phyloP scores from a whole-genome alignment of 2,888 invertebrate genomes.

The Agonum fuliginosum region DNA sequence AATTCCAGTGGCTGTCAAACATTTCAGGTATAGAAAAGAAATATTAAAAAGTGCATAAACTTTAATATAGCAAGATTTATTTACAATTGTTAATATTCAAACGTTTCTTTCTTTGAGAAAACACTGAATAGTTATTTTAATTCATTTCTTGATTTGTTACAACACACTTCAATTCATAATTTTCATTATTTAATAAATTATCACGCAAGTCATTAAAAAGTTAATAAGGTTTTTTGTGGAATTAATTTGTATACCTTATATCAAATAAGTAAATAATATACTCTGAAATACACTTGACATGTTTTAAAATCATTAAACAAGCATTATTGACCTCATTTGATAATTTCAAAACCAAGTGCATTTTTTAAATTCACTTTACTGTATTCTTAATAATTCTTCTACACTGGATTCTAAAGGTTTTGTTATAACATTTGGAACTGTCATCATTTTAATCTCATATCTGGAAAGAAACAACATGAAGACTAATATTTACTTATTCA shows the following conservation, averaged over 20 bases:
- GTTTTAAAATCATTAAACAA: constrained; percentile 20
- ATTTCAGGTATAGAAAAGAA: not conserved
- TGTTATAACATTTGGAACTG: constrained; percentile 82
- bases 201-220: constrained; percentile 23
- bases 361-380: constrained; percentile 7
- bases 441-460: constrained; percentile 81
- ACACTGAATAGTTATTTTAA: constrained; percentile 3
- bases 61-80: not conserved
- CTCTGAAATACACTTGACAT: constrained; percentile 22
- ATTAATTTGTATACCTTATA: constrained; percentile 18
- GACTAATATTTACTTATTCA: not conserved
- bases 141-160: constrained; percentile 10
- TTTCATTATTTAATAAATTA: not conserved
- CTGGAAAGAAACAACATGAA: constrained; percentile 72
- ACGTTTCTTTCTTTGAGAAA: not conserved
- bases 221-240: not conserved
- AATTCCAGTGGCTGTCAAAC: constrained; percentile 48
- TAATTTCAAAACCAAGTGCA: constrained; percentile 13
- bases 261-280: not conserved
- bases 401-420: constrained; percentile 69
- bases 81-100: not conserved
- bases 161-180: constrained; percentile 4
- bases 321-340: constrained; percentile 9
- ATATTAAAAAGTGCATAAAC: not conserved
- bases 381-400: constrained; percentile 50